Percentiles rank a stretch among this genome's conserved stretches.
These are phyloP conservation scores for Nomada lathburiana DNA, from an alignment of 2,888 invertebrate genomes.

Conservation along the genomic window DNA sequence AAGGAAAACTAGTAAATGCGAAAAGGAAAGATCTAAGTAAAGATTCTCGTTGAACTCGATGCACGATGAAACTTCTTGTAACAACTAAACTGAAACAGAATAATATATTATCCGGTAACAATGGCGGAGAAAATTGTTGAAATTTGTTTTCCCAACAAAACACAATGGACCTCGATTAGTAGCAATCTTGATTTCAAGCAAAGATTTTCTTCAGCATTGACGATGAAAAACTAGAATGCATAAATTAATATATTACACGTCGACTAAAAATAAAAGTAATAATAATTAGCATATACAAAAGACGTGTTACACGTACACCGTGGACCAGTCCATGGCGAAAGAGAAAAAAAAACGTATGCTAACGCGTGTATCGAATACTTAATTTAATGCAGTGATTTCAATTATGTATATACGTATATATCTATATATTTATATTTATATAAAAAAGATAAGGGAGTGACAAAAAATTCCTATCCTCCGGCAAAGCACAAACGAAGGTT, in stretches of 20 bases:
- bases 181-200: conserved; percentile 73
- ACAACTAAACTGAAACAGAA: conserved; percentile 1
- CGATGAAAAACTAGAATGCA: conserved; percentile 56
- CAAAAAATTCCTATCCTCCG: conserved; percentile 11
- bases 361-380: conserved; percentile 69
- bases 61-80: background rate
- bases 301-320: conserved; percentile 66
- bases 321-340: conserved; percentile 77
- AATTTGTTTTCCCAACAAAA: conserved; percentile 31
- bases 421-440: background rate
- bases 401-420: conserved; percentile 6
- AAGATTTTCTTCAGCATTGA: conserved; percentile 50
- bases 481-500: conserved; percentile 33
- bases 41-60: background rate
- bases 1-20: background rate
- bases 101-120: background rate
- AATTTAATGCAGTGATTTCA: conserved; percentile 41
- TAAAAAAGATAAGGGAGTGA: background rate
- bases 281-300: conserved; percentile 74
- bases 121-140: conserved; percentile 7
- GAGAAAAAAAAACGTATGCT: conserved; percentile 69
- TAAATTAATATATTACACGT: conserved; percentile 74
- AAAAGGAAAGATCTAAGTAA: background rate
- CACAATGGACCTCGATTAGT: conserved; percentile 43
- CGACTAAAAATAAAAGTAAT: conserved; percentile 44